Percentiles rank a stretch among this genome's conserved stretches.
These are phyloP conservation scores for Cantharis rufa DNA, from an alignment of 2,888 invertebrate species.

Conservation along the genomic window DNA sequence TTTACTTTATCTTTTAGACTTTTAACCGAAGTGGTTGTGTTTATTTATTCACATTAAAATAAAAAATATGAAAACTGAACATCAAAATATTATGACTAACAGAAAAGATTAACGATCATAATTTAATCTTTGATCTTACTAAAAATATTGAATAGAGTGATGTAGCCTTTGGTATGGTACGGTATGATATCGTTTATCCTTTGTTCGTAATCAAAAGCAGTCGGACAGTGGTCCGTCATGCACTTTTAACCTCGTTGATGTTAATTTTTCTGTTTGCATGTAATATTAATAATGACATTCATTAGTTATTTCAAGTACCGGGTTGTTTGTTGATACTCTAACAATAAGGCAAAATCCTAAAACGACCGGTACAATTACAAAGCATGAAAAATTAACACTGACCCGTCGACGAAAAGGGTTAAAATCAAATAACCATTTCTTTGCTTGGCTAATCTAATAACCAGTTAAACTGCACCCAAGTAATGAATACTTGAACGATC, in stretches of 20 bases:
- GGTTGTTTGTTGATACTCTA: conserved; percentile 39
- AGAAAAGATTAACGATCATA: neutral
- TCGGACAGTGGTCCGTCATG: conserved; percentile 14
- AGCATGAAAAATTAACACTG: conserved; percentile 51
- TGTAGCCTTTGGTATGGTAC: neutral
- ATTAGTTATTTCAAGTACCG: conserved; percentile 47
- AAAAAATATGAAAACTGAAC: neutral
- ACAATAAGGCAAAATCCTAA: conserved; percentile 37
- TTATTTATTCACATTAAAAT: neutral
- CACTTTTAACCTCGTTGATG: conserved; percentile 17
- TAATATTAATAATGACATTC: conserved; percentile 46
- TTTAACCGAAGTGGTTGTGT: neutral
- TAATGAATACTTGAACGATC: conserved; percentile 43
- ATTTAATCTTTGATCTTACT: neutral
- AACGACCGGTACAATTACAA: conserved; percentile 46
- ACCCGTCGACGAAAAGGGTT: conserved; percentile 48
- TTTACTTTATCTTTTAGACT: neutral
- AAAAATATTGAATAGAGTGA: neutral
- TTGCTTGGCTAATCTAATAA: conserved; percentile 47
- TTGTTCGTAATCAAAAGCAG: conserved; percentile 10
- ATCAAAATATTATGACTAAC: neutral
- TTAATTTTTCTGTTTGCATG: conserved; percentile 1
- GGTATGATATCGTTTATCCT: neutral
- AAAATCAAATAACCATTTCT: conserved; percentile 46
- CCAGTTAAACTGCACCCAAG: conserved; percentile 46